Evolutionary conservation across 1,140 invertebrate genomes (phyloP), one percentile per base, ranked within the genome.

Genomic region (Temnothorax longispinosus): DNA sequence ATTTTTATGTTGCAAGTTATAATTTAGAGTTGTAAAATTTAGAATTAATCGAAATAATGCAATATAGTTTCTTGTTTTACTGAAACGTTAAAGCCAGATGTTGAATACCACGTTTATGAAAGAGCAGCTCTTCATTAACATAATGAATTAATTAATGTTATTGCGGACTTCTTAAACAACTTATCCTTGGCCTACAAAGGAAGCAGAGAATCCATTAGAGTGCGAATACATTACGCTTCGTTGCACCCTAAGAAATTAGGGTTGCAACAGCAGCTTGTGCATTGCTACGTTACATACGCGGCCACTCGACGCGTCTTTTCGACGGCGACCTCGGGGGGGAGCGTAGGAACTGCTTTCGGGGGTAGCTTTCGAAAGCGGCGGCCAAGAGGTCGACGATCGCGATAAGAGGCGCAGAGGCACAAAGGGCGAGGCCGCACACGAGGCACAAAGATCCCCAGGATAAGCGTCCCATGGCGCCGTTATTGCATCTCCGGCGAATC

Each of bases 361-460:
- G 75, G 78, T 87, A 47, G 85, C 62, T 90, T 85, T 88, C 76
- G 82, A 88, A 86, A 84, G 64, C 81, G 88, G 82, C 86, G 86
- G 85, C 56, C 82, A 86, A 86, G 88, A 91, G 88, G 89, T 89
- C 85, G 85, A 89, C 90, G 91, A 93, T 93, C 89, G 88, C 90
- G 92, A 93, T 92, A 92, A 92, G 88, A 74, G 91, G 88, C 65
- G 72, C 69, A 69, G 72, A 56, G 52, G 77, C 69, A 91, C 85
- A 91, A 92, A 92, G 87, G 90, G 82, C 86, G 69, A 86, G 41
- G 86, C 82, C 85, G 81, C 65, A 80, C 76, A 87, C 86, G 71
- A 85, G 80, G 71, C 72, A 90, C 89, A 90, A 90, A 90, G 89
- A 90, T 90, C 89, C 82, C 81, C 52, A 56, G 89, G 89, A 90